Conservation (phyloP, 1,140 invertebrate genomes). For the Drosophila malerkotliana region DNA sequence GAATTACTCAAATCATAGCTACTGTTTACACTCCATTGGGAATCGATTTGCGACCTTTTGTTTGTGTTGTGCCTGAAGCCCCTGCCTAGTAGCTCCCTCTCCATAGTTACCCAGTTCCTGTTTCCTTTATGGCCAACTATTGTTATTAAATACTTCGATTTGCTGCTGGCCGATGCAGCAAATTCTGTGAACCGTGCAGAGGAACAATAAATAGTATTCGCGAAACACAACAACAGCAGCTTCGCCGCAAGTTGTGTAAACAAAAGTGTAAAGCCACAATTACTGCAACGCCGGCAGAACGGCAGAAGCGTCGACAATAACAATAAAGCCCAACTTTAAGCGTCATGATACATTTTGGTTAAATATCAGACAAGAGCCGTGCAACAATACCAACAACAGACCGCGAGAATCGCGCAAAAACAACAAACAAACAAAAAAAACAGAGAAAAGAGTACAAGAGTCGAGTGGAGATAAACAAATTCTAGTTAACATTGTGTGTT, state of each 20-base stretch:
- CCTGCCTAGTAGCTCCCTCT: neutral
- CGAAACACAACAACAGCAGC: slow-evolving; percentile 50
- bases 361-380: slow-evolving; percentile 62
- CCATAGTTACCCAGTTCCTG: neutral
- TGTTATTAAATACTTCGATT: slow-evolving; percentile 63
- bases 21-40: neutral
- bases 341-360: slow-evolving; percentile 77
- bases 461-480: slow-evolving; percentile 74
- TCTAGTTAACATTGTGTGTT: slow-evolving; percentile 77
- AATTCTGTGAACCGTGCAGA: slow-evolving; percentile 70
- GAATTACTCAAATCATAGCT: neutral
- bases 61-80: neutral
- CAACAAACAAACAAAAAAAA: neutral
- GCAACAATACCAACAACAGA: slow-evolving; percentile 33
- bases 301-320: slow-evolving; percentile 31
- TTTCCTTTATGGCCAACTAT: slow-evolving; percentile 14
- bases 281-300: slow-evolving; percentile 17
- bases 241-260: slow-evolving; percentile 68
- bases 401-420: slow-evolving; percentile 6
- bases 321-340: slow-evolving; percentile 64
- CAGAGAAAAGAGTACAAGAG: slow-evolving; percentile 33
- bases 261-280: slow-evolving; percentile 61
- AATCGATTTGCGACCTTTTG: slow-evolving; percentile 10
- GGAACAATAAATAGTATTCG: slow-evolving; percentile 72
- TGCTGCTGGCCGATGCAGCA: slow-evolving; percentile 50